Base-by-base conservation (phyloP, 1,140 invertebrate species). In the Drosophila lacteicornis region DNA sequence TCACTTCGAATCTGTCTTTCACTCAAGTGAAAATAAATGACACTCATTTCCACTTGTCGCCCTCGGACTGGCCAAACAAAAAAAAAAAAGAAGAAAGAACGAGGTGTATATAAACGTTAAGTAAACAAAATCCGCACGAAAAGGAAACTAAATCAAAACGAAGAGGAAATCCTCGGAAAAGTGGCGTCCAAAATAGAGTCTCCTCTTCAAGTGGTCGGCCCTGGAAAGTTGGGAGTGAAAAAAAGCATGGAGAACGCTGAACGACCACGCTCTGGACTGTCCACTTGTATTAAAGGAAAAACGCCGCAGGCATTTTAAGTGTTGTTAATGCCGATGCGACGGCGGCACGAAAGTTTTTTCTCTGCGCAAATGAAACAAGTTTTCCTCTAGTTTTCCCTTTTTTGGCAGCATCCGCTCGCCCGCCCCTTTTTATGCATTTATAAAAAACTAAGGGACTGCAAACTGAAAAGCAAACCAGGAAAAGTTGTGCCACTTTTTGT, bases 291-390 rank as follows among this genome's bases (percentile, higher is more conserved):
- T 87, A 87, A 87, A 80, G 84, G 67, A 69, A 87, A 87, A 87
- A 87, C 84, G 84, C 84, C 73, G 84, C 84, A 87, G 84, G 84
- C 84, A 87, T 87, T 87, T 87, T 87, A 87, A 87, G 84, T 87
- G 84, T 88, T 87, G 84, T 87, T 87, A 87, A 87, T 80, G 84
- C 80, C 65, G 50, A 70, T 80, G 84, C 80, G 84, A 76, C 69
- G 69, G 43, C 67, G 47, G 55, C 68, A 70, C 33, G 47, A 87
- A 87, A 87, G 60, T 88, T 88, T 83, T 75, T 68, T 66, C 77
- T 63, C 69, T 69, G 70, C 71, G 43, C 68, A 88, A 88, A 88
- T 88, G 84, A 88, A 87, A 88, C 84, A 88, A 88, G 77, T 87
- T 87, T 86, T 76, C 33, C 47, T 66, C 33, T 66, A 30, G 50